Evolutionary conservation across 2,888 invertebrate genomes (phyloP).

Genomic region (Lasioglossum zephyrum): DNA sequence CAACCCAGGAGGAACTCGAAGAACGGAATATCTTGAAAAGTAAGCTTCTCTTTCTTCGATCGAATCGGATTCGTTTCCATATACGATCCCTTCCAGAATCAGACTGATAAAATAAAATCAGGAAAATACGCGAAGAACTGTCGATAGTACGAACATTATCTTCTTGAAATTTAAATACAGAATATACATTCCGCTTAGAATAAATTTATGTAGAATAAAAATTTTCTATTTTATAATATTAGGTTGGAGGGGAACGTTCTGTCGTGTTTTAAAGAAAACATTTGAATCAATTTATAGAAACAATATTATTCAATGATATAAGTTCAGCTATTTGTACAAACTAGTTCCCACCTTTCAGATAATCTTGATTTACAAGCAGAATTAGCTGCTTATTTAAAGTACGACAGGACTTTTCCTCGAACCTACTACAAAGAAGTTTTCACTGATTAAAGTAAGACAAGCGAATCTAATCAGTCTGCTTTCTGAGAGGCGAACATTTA

Average conservation of each 20-base stretch:
- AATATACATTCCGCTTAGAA: background rate
- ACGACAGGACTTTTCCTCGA: no score
- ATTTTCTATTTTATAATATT: background rate
- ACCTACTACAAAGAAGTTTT: no score
- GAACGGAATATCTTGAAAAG: slow-evolving; percentile 99
- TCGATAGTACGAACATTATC: no score
- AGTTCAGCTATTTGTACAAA: no score
- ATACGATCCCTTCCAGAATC: background rate
- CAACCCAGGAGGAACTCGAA: slow-evolving; percentile 98
- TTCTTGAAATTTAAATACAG: background rate
- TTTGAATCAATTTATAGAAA: no score
- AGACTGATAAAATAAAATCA: background rate
- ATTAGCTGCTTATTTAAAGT: no score
- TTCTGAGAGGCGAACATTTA: background rate
- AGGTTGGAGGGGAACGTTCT: no score
- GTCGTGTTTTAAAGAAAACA: no score
- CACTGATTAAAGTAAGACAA: background rate
- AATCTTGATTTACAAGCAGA: no score
- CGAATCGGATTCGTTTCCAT: background rate
- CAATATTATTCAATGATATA: no score
- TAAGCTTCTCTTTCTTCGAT: slow-evolving; percentile 85
- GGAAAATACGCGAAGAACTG: background rate
- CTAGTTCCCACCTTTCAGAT: no score
- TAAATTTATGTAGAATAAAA: background rate
- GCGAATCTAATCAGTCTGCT: background rate